These are phyloP conservation scores for Drosophila longiperda DNA, from an alignment of 2,888 invertebrate species.

Conservation along the genomic window DNA sequence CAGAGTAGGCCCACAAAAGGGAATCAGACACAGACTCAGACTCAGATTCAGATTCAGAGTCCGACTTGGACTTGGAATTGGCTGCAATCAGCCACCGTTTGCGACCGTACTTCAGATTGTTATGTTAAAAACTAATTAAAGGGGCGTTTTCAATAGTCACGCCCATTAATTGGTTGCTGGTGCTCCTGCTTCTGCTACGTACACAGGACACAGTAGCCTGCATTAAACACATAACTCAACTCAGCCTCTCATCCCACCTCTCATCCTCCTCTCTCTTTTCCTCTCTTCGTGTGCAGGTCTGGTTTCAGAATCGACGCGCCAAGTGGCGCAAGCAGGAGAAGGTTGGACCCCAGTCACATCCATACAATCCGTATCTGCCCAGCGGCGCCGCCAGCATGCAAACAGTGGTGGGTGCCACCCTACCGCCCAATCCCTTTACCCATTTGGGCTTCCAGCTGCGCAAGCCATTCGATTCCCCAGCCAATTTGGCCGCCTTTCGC, in stretches of 20 bases:
- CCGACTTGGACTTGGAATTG: not conserved
- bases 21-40: conserved; percentile 13
- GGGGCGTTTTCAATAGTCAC: conserved; percentile 78
- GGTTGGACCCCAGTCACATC: conserved; percentile 95
- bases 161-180: conserved; percentile 70
- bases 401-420: conserved; percentile 90
- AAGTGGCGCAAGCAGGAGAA: conserved; percentile 98
- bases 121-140: conserved; percentile 82
- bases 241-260: conserved; percentile 7
- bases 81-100: conserved; percentile 64
- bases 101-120: conserved; percentile 70
- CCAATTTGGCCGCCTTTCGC: conserved; percentile 90
- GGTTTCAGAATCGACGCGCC: conserved; percentile 96
- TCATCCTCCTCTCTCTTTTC: too few species aligned
- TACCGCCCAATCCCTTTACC: conserved; percentile 92
- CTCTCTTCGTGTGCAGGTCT: conserved; percentile 88
- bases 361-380: conserved; percentile 93
- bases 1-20: conserved; percentile 34
- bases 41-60: conserved; percentile 10
- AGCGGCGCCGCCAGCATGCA: conserved; percentile 88
- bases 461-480: conserved; percentile 89
- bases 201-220: conserved; percentile 71
- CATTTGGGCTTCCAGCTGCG: conserved; percentile 91
- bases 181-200: conserved; percentile 23
- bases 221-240: conserved; percentile 69